Conservation (phyloP, 2,797 vertebrate genomes). For the Chiroxiphia lanceolata region DNA sequence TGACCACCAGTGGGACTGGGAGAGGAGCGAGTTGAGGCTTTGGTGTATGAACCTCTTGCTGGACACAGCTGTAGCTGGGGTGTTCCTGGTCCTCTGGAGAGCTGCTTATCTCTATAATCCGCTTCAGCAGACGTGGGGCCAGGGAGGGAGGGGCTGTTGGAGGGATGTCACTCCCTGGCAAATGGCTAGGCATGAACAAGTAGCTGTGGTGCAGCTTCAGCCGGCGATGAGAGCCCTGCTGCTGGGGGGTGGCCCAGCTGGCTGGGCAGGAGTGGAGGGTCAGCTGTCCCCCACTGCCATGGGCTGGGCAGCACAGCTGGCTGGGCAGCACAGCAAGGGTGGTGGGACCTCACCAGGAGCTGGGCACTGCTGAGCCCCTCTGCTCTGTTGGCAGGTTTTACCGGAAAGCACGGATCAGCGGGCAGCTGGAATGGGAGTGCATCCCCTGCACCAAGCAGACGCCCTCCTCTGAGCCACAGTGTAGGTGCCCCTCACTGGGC, state of each 20-base stretch:
- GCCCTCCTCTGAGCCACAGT: conserved; percentile 72
- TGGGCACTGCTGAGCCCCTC: background rate
- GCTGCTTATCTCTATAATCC: background rate
- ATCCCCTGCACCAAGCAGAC: conserved; percentile 80
- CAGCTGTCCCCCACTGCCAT: accelerated
- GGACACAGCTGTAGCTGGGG: background rate
- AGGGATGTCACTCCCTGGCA: background rate
- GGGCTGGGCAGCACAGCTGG: background rate
- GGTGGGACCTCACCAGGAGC: accelerated
- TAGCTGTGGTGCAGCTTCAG: background rate
- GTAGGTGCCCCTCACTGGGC: conserved; percentile 33
- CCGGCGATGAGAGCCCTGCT: accelerated
- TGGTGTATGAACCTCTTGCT: background rate
- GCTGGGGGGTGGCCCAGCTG: background rate
- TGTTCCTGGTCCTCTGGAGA: background rate
- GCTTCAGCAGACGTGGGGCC: accelerated
- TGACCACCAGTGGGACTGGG: accelerated
- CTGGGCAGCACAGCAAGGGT: background rate
- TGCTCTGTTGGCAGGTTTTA: conserved; percentile 77
- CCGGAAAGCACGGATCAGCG: conserved; percentile 80
- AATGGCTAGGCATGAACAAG: background rate
- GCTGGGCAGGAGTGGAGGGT: background rate
- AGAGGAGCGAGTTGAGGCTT: accelerated
- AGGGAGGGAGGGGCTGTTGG: background rate
- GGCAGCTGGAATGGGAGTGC: conserved; percentile 81